Percentiles rank a stretch among this genome's conserved stretches.
phyloP scores from a whole-genome alignment of 2,888 invertebrate species.

The Deilephila porcellus region DNA sequence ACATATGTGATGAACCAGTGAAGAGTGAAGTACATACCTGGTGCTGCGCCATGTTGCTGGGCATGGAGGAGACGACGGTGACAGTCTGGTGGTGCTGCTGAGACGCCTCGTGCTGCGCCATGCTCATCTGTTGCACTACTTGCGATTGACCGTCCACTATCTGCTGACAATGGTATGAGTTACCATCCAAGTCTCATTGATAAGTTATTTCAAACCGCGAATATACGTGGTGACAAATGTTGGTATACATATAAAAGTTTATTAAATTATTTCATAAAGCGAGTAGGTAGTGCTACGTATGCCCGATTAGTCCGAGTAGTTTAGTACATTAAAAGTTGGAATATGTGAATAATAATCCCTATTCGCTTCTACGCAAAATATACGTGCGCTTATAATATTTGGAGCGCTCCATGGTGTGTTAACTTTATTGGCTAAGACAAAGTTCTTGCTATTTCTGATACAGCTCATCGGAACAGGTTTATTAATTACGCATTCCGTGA shows the following conservation, averaged over 20 bases:
- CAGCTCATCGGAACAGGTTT: slow-evolving; percentile 10
- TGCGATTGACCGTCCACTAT: slow-evolving; percentile 74
- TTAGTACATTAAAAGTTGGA: no score
- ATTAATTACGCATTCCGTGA: slow-evolving; percentile 13
- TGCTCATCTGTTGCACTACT: slow-evolving; percentile 76
- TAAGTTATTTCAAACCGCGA: no score
- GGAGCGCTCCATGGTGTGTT: not conserved
- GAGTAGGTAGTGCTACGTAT: no score
- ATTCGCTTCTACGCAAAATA: not conserved
- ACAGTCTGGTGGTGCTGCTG: slow-evolving; percentile 82
- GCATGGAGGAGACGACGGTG: slow-evolving; percentile 80
- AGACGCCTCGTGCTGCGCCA: slow-evolving; percentile 78
- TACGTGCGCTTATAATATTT: slow-evolving; percentile 9
- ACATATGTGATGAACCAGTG: no score
- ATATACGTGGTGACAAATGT: not conserved
- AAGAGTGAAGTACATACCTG: slow-evolving; percentile 59
- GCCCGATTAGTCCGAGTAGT: no score
- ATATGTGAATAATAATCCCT: not conserved
- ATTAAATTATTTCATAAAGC: no score
- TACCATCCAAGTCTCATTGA: not conserved
- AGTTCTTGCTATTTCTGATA: slow-evolving; percentile 6
- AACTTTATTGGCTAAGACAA: slow-evolving; percentile 22
- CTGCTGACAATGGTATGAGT: slow-evolving; percentile 43
- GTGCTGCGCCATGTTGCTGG: slow-evolving; percentile 74
- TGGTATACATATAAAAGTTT: no score